Conservation (phyloP, 1,140 invertebrate genomes). For the Anastrepha ludens region DNA sequence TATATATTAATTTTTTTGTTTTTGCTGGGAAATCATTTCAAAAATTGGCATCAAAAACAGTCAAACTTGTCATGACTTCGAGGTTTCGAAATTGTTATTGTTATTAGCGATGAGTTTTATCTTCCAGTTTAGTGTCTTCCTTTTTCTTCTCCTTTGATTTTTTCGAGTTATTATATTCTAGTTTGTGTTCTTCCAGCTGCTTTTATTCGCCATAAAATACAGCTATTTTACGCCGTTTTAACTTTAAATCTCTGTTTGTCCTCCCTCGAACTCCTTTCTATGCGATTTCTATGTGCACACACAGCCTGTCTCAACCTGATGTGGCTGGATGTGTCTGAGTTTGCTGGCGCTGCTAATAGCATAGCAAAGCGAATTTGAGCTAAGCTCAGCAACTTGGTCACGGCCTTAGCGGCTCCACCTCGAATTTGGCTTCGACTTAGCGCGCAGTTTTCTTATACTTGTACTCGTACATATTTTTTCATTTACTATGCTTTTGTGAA, state of each 20-base stretch:
- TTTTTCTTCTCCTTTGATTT: neutral
- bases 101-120: too few species aligned
- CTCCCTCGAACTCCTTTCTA: neutral
- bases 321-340: too few species aligned
- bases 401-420: slow-evolving; percentile 32
- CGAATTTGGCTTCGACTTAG: neutral
- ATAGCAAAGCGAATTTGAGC: neutral
- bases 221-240: slow-evolving; percentile 2
- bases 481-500: neutral
- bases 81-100: too few species aligned
- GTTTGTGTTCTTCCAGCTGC: neutral
- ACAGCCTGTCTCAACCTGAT: neutral
- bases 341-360: neutral
- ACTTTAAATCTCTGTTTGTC: neutral
- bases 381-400: slow-evolving; percentile 21
- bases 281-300: neutral
- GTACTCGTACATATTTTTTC: neutral
- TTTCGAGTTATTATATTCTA: neutral
- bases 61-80: too few species aligned
- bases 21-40: too few species aligned
- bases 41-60: too few species aligned
- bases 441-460: neutral
- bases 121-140: neutral
- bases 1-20: too few species aligned
- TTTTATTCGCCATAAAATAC: neutral